phyloP scores from a whole-genome alignment of 1,140 invertebrate species.

The Chelonus insularis region DNA sequence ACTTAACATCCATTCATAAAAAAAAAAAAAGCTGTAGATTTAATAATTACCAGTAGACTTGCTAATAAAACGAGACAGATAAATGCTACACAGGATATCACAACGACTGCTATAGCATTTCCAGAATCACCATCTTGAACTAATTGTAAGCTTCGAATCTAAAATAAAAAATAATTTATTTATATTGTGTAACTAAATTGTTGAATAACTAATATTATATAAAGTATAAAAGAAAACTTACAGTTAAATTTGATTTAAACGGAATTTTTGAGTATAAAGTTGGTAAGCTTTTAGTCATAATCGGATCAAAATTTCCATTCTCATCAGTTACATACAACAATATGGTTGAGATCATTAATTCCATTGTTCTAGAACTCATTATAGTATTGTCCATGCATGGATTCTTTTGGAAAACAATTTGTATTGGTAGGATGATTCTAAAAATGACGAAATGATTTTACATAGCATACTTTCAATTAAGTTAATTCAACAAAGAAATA shows the following conservation, averaged over 20 bases:
- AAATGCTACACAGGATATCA: slow-evolving; percentile 60
- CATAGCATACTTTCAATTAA: background rate
- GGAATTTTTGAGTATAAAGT: slow-evolving; percentile 39
- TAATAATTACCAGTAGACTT: slow-evolving; percentile 67
- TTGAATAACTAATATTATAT: no score
- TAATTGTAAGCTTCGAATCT: slow-evolving; percentile 54
- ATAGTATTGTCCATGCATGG: slow-evolving; percentile 37
- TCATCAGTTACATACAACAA: slow-evolving; percentile 49
- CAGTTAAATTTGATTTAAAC: slow-evolving; percentile 19
- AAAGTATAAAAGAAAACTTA: slow-evolving; percentile 17
- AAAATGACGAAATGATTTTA: no score
- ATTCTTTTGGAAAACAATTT: slow-evolving; percentile 46
- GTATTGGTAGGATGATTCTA: slow-evolving; percentile 42
- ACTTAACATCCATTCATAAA: no score
- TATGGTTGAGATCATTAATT: slow-evolving; percentile 40
- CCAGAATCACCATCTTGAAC: slow-evolving; percentile 53
- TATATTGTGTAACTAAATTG: no score
- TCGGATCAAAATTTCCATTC: slow-evolving; percentile 44
- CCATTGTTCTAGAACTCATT: slow-evolving; percentile 23
- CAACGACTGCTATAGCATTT: slow-evolving; percentile 60
- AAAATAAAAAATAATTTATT: no score
- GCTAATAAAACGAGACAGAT: slow-evolving; percentile 66
- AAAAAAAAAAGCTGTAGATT: slow-evolving; percentile 4
- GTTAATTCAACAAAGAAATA: background rate
- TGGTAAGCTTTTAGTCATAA: slow-evolving; percentile 49